Evolutionary conservation across 2,113 vertebrate genomes (phyloP).

Genomic region (Chloropsis hardwickii): DNA sequence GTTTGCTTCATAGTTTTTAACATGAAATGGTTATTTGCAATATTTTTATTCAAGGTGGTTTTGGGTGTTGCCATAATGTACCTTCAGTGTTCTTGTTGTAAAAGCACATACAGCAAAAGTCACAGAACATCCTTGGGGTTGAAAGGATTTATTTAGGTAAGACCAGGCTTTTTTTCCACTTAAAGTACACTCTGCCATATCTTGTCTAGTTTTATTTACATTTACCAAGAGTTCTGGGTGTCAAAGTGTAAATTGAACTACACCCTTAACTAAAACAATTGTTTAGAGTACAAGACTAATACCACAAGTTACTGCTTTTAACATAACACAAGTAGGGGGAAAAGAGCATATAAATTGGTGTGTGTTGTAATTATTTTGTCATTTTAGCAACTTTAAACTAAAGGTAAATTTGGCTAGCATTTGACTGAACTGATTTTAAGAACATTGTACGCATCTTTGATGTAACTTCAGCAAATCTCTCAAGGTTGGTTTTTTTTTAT

Average conservation of each 20-base stretch:
- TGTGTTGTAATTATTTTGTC: conserved; percentile 55
- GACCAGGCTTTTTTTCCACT: conserved; percentile 44
- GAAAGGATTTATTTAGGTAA: conserved; percentile 46
- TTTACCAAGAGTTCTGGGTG: conserved; percentile 60
- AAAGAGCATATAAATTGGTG: background rate
- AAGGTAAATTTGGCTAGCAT: conserved; percentile 1
- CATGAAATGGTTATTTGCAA: conserved; percentile 24
- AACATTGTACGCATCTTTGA: background rate
- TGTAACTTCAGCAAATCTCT: background rate
- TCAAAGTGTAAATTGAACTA: conserved; percentile 63
- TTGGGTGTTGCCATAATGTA: conserved; percentile 70
- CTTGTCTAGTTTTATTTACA: conserved; percentile 58
- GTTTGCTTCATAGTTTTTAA: conserved; percentile 65
- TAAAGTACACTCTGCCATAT: conserved; percentile 37
- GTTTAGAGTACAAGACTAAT: conserved; percentile 54
- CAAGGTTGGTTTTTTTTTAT: background rate
- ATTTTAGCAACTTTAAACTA: conserved; percentile 34
- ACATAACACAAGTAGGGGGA: conserved; percentile 22
- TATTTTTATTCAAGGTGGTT: conserved; percentile 59
- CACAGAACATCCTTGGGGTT: conserved; percentile 38
- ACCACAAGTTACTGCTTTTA: conserved; percentile 48
- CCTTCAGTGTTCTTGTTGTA: conserved; percentile 71
- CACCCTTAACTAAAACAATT: conserved; percentile 57
- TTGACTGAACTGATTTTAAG: conserved; percentile 20
- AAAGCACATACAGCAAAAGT: conserved; percentile 62